Percentiles rank a stretch among this genome's conserved stretches.
Evolutionary conservation across 2,888 invertebrate species (phyloP).

Genomic region (Eubasilissa splendida): DNA sequence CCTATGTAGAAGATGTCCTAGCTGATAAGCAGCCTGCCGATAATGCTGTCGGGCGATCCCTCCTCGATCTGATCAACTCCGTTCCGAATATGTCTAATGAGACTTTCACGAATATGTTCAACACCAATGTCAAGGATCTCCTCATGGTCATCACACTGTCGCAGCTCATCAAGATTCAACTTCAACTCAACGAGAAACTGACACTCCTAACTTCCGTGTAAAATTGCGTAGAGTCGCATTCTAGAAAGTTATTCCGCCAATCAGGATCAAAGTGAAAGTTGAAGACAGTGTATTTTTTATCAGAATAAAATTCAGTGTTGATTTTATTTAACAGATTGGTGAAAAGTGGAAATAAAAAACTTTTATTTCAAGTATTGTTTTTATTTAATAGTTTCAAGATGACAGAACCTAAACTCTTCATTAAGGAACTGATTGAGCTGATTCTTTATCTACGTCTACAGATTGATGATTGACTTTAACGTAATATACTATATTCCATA

Average conservation of each 20-base stretch:
- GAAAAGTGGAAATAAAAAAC: conserved; percentile 38
- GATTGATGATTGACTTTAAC: no score
- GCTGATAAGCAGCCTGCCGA: conserved; percentile 83
- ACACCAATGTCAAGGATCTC: conserved; percentile 96
- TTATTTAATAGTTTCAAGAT: conserved; percentile 5
- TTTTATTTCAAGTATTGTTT: conserved; percentile 30
- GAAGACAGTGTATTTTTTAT: neutral
- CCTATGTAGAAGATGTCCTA: conserved; percentile 94
- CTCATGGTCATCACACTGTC: conserved; percentile 97
- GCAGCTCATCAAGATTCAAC: conserved; percentile 95
- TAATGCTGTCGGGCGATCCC: conserved; percentile 90
- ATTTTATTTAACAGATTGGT: conserved; percentile 3
- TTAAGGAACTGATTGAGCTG: no score
- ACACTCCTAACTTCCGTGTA: conserved; percentile 84
- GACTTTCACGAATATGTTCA: conserved; percentile 95
- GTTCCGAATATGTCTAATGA: conserved; percentile 93
- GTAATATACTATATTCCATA: no score
- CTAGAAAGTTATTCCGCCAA: neutral
- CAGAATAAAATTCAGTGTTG: neutral
- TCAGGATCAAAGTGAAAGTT: conserved; percentile 33
- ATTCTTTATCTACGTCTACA: no score
- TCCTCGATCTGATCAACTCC: conserved; percentile 92
- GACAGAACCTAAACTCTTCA: no score
- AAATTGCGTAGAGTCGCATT: conserved; percentile 54
- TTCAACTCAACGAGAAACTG: conserved; percentile 96